Percentiles rank a stretch among this genome's conserved stretches.
Conservation (phyloP, 2,113 vertebrate species). For the Caranx ignobilis region DNA sequence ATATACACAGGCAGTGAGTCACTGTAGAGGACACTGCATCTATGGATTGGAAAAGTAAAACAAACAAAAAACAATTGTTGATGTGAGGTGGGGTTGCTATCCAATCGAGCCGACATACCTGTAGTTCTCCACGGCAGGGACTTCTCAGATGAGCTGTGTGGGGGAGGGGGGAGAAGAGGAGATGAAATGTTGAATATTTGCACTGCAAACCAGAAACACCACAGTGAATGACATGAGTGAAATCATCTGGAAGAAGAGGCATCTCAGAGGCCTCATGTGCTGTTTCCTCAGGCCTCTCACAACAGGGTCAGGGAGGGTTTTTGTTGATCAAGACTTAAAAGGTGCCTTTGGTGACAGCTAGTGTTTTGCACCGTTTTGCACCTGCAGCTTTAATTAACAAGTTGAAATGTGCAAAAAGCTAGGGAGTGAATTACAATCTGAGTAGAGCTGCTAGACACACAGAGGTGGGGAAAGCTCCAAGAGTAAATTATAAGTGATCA, state of each 20-base stretch:
- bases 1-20: neutral
- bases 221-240: slow-evolving; percentile 32
- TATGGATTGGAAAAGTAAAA: neutral
- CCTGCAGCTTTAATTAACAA: slow-evolving; percentile 32
- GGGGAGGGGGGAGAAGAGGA: slow-evolving; percentile 5
- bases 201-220: neutral
- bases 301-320: slow-evolving; percentile 31
- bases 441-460: slow-evolving; percentile 13
- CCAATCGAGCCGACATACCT: slow-evolving; percentile 84
- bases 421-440: slow-evolving; percentile 18
- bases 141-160: slow-evolving; percentile 95
- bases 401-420: slow-evolving; percentile 22
- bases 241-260: slow-evolving; percentile 41
- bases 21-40: neutral
- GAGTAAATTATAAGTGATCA: slow-evolving; percentile 39
- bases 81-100: neutral
- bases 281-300: slow-evolving; percentile 19
- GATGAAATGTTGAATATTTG: slow-evolving; percentile 35
- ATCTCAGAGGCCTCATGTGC: slow-evolving; percentile 4
- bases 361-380: slow-evolving; percentile 21
- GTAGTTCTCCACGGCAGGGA: slow-evolving; percentile 96
- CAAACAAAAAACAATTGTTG: neutral
- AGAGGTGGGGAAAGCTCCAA: neutral
- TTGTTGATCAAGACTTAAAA: slow-evolving; percentile 29
- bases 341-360: slow-evolving; percentile 33